Evolutionary conservation across 2,888 invertebrate species (phyloP).

Genomic region (Lysandra coridon): DNA sequence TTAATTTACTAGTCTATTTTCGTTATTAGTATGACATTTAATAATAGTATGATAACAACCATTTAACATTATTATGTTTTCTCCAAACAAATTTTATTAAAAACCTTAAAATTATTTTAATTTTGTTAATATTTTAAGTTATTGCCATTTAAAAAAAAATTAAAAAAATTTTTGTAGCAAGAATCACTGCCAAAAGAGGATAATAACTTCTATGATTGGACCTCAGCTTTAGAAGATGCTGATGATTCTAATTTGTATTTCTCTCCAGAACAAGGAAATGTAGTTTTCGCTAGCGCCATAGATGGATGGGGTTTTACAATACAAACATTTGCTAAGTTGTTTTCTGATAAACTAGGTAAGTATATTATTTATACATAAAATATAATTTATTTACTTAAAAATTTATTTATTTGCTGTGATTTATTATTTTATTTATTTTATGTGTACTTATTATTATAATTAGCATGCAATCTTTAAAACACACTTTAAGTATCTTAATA

Average conservation of each 20-base stretch:
- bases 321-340: slow-evolving; percentile 90
- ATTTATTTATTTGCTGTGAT: no score
- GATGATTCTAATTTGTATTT: slow-evolving; percentile 96
- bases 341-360: slow-evolving; percentile 84
- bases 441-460: no score
- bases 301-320: slow-evolving; percentile 95
- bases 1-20: no score
- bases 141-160: not conserved
- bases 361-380: slow-evolving; percentile 27
- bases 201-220: slow-evolving; percentile 84
- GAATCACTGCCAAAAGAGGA: slow-evolving; percentile 57
- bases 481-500: no score
- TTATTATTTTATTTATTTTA: no score
- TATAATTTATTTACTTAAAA: slow-evolving; percentile 10
- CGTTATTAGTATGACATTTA: no score
- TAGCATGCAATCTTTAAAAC: no score
- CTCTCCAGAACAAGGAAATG: slow-evolving; percentile 95
- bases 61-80: no score
- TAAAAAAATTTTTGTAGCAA: slow-evolving; percentile 49
- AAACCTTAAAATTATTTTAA: not conserved
- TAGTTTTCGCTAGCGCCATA: slow-evolving; percentile 96
- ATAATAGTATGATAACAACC: no score
- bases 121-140: not conserved
- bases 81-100: not conserved
- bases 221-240: slow-evolving; percentile 88